Evolutionary conservation across 2,888 invertebrate species (phyloP).

Genomic region (Harpalus rubripes): DNA sequence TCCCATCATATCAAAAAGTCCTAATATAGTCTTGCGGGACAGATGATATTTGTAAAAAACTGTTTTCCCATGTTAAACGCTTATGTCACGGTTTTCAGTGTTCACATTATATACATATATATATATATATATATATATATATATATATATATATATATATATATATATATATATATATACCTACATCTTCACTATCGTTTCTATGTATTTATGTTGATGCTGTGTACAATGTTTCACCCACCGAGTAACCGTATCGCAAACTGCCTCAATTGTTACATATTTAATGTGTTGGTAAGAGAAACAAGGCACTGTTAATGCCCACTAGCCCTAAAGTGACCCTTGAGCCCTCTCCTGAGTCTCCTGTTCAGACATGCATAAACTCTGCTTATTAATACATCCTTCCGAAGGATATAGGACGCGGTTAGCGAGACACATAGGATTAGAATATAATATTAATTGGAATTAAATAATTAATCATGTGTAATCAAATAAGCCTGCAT

Average conservation of each 20-base stretch:
- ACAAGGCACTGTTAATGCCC: conserved; percentile 14
- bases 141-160: no score
- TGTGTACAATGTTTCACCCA: not conserved
- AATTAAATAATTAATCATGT: not conserved
- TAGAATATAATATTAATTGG: not conserved
- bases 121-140: no score
- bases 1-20: no score
- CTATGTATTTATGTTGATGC: no score
- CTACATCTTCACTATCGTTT: no score
- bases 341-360: conserved; percentile 9
- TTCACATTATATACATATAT: no score
- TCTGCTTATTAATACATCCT: conserved; percentile 10
- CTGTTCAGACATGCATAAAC: conserved; percentile 39
- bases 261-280: conserved; percentile 24
- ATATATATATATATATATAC: no score
- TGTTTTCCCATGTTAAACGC: no score
- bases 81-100: no score
- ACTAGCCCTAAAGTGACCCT: conserved; percentile 25
- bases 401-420: not conserved
- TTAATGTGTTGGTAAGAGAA: conserved; percentile 11
- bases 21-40: no score
- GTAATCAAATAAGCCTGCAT: not conserved
- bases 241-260: not conserved
- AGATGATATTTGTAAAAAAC: no score
- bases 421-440: not conserved